phyloP scores from a whole-genome alignment of 2,797 vertebrate genomes.

The Coilia nasus region DNA sequence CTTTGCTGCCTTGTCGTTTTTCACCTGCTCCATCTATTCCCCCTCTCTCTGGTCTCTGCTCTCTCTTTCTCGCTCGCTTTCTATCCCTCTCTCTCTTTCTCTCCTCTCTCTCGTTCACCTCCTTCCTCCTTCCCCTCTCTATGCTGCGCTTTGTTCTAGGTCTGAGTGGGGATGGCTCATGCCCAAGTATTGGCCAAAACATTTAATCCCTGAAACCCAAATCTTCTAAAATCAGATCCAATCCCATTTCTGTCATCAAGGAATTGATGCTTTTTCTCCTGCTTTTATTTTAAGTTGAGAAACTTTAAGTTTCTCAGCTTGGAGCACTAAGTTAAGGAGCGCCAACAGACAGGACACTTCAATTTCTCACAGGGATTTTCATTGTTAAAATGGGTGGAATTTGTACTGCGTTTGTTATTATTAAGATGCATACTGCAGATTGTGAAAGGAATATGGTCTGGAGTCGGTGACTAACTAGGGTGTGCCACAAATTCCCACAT shows the following conservation, averaged over 20 bases:
- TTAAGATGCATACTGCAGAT: not conserved
- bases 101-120: not conserved
- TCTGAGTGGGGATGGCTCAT: not conserved
- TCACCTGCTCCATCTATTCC: not conserved
- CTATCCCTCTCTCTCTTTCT: not conserved
- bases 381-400: not conserved
- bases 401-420: not conserved
- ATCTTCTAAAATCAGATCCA: not conserved
- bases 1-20: not conserved
- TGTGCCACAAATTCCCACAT: too few species aligned
- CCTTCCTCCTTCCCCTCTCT: not conserved
- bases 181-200: not conserved
- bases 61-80: not conserved
- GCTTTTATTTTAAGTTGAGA: not conserved
- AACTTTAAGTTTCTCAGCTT: not conserved
- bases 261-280: not conserved
- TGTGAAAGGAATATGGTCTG: not conserved
- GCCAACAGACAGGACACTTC: not conserved
- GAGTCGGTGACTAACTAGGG: not conserved
- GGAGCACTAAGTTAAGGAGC: not conserved
- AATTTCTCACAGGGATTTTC: not conserved
- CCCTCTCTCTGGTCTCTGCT: not conserved
- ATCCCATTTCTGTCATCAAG: not conserved
- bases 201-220: not conserved
- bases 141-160: not conserved